A percentile compares a stretch with the other conserved stretches of the same genome.
Conservation (phyloP, 2,888 invertebrate species). For the Galerucella pusilla region DNA sequence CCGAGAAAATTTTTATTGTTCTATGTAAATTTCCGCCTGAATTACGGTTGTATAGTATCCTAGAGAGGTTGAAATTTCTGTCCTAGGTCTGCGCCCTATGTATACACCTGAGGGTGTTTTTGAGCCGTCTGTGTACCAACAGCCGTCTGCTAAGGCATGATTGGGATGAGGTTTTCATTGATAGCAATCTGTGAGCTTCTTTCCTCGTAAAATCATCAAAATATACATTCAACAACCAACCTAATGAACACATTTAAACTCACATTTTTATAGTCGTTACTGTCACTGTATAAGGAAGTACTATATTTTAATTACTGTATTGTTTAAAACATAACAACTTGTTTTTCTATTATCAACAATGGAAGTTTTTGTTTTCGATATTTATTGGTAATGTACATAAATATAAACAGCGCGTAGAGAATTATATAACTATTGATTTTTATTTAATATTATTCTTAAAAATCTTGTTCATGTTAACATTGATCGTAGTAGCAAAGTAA, state of each 20-base stretch:
- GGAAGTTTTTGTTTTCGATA: constrained; percentile 16
- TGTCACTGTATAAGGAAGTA: background rate
- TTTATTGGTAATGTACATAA: constrained; percentile 14
- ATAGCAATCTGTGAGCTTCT: too few relatives aligned
- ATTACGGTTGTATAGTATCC: too few relatives aligned
- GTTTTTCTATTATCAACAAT: constrained; percentile 23
- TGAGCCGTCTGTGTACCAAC: too few relatives aligned
- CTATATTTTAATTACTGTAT: constrained; percentile 8
- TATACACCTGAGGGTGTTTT: too few relatives aligned
- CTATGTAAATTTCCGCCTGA: too few relatives aligned
- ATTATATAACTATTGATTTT: constrained; percentile 22
- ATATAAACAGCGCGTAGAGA: background rate
- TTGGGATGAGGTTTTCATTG: too few relatives aligned
- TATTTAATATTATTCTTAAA: background rate
- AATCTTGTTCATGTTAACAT: background rate
- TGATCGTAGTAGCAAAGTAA: too few relatives aligned
- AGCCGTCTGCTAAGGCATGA: too few relatives aligned
- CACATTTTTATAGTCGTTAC: background rate
- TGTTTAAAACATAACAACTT: constrained; percentile 13
- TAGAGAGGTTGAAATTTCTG: too few relatives aligned
- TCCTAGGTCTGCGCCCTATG: too few relatives aligned
- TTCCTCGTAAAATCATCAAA: too few relatives aligned
- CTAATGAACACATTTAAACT: background rate
- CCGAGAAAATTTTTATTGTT: too few relatives aligned
- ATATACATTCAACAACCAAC: background rate